Conservation (phyloP, 1,140 invertebrate species). For the Diprion similis region DNA sequence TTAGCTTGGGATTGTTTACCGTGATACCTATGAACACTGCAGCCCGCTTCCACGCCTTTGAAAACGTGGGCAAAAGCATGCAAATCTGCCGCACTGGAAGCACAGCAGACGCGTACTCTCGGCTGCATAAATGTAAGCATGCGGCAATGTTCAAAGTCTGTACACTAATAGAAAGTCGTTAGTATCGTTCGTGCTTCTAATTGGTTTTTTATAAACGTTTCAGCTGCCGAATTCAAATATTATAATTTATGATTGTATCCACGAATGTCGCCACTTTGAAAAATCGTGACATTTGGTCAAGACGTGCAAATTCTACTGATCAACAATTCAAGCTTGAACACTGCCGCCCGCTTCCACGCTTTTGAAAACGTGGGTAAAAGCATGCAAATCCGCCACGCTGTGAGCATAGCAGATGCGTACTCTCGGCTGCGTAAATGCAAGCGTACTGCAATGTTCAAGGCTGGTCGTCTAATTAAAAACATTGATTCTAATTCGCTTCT, state of each 20-base stretch:
- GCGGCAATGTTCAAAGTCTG: slow-evolving; percentile 6
- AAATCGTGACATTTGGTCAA: too few relatives aligned
- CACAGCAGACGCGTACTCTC: slow-evolving; percentile 12
- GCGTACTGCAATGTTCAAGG: slow-evolving; percentile 10
- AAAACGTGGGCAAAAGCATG: slow-evolving; percentile 20
- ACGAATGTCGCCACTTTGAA: too few relatives aligned
- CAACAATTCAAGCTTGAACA: too few relatives aligned
- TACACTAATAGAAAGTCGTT: not conserved
- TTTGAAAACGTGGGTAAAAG: slow-evolving; percentile 18
- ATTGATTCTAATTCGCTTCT: slow-evolving; percentile 1
- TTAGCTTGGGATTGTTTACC: too few relatives aligned
- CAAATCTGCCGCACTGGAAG: slow-evolving; percentile 12
- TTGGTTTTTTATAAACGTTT: too few relatives aligned
- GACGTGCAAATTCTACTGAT: too few relatives aligned
- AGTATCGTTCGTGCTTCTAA: too few relatives aligned
- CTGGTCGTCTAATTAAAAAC: not conserved
- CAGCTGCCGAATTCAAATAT: too few relatives aligned
- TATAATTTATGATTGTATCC: too few relatives aligned
- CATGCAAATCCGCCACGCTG: slow-evolving; percentile 8
- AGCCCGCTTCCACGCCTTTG: slow-evolving; percentile 8
- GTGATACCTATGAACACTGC: too few relatives aligned
- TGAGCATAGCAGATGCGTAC: slow-evolving; percentile 13
- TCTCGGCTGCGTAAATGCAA: slow-evolving; percentile 18
- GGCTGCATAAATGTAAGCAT: slow-evolving; percentile 18
- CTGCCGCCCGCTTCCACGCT: slow-evolving; percentile 10